A percentile compares a stretch with the other conserved stretches of the same genome.
These are phyloP conservation scores for Yoshiicerus persimilis DNA, from an alignment of 1,140 invertebrate genomes.

Conservation along the genomic window DNA sequence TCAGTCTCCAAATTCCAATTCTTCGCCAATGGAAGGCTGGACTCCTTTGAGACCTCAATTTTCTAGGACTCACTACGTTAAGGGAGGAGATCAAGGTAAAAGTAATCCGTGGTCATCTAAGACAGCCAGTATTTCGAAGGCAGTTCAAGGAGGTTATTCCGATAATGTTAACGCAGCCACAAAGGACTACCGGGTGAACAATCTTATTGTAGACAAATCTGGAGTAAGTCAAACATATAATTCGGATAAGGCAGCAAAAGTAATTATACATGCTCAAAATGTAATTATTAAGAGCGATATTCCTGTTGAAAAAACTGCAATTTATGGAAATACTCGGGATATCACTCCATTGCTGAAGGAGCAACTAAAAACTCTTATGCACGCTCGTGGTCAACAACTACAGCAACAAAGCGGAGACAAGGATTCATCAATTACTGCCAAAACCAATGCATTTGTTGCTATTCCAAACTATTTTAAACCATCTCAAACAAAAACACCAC, in stretches of 20 bases:
- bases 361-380: neutral
- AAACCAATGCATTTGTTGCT: neutral
- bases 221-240: neutral
- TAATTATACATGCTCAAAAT: neutral
- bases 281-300: neutral
- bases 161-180: neutral
- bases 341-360: neutral
- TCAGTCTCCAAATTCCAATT: neutral
- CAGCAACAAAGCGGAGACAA: no score
- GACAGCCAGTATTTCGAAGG: neutral
- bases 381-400: neutral
- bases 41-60: neutral
- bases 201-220: neutral
- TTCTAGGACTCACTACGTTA: neutral
- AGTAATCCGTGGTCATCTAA: neutral
- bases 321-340: neutral
- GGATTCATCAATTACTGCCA: neutral
- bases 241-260: neutral
- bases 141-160: neutral
- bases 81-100: neutral
- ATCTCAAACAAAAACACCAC: neutral
- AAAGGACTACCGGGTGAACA: neutral
- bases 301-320: neutral
- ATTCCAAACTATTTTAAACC: neutral
- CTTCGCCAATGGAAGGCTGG: neutral